A percentile compares a stretch with the other conserved stretches of the same genome.
These are phyloP conservation scores for Arrhamphus sclerolepis DNA, from an alignment of 2,797 vertebrate species.

Conservation along the genomic window DNA sequence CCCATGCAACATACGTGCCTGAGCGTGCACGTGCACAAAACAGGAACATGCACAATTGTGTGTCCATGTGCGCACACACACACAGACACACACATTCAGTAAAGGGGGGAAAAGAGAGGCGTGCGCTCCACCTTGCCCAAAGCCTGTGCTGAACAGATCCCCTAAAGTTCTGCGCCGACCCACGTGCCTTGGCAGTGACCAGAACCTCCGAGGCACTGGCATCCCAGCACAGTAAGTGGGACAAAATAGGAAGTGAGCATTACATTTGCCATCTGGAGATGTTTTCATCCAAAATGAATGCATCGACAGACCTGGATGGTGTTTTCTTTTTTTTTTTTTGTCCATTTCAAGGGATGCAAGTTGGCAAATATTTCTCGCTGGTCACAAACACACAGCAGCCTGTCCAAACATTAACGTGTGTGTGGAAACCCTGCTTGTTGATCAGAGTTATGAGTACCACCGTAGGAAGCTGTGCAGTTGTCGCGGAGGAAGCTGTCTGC, in stretches of 20 bases:
- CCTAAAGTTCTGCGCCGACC: constrained; percentile 96
- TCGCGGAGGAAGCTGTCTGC: no score
- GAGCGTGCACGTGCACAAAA: constrained; percentile 26
- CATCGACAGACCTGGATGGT: neutral
- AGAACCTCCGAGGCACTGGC: constrained; percentile 94
- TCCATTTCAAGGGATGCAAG: neutral
- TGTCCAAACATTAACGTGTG: no score
- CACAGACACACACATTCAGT: constrained; percentile 48
- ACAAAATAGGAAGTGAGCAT: constrained; percentile 85
- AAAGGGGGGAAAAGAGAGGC: constrained; percentile 68
- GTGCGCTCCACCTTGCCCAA: constrained; percentile 94
- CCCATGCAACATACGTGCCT: constrained; percentile 44
- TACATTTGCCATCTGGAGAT: constrained; percentile 51
- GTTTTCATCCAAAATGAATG: constrained; percentile 36
- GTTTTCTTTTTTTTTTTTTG: constrained; percentile 2
- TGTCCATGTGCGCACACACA: constrained; percentile 9
- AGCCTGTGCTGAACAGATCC: constrained; percentile 95
- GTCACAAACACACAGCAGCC: no score
- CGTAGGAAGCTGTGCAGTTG: no score
- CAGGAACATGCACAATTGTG: constrained; percentile 31
- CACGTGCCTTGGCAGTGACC: constrained; percentile 94
- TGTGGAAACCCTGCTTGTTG: no score
- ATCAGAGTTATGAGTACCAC: no score
- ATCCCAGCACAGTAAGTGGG: constrained; percentile 80
- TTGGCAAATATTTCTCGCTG: no score